A percentile compares a stretch with the other conserved stretches of the same genome.
These are phyloP conservation scores for Aphidius gifuensis DNA, from an alignment of 1,140 invertebrate species.

Conservation along the genomic window DNA sequence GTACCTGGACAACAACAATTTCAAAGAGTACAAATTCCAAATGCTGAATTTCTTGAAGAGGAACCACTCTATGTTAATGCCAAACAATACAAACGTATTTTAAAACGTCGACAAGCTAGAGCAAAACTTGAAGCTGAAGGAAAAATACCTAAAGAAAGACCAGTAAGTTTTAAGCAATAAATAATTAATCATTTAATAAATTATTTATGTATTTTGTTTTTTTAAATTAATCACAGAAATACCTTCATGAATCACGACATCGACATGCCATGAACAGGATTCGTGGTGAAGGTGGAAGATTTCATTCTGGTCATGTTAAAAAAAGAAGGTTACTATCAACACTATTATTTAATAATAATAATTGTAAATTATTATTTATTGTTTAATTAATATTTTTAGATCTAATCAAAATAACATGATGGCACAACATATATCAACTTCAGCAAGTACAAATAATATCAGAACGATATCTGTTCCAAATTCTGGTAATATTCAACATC, in stretches of 20 bases:
- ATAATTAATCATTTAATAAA: neutral
- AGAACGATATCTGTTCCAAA: slow-evolving; percentile 40
- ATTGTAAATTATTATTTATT: neutral
- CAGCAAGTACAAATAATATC: slow-evolving; percentile 36
- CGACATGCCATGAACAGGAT: slow-evolving; percentile 97
- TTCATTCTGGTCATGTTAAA: slow-evolving; percentile 76
- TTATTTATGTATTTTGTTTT: too few species aligned
- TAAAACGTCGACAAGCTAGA: slow-evolving; percentile 84
- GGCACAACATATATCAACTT: slow-evolving; percentile 37
- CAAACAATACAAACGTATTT: slow-evolving; percentile 93
- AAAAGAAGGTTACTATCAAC: slow-evolving; percentile 55
- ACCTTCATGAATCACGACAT: slow-evolving; percentile 97
- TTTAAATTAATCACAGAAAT: slow-evolving; percentile 70
- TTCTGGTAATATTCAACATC: slow-evolving; percentile 38
- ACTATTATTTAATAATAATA: slow-evolving; percentile 18
- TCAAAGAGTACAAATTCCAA: slow-evolving; percentile 64
- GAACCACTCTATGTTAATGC: slow-evolving; percentile 97
- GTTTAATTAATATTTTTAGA: slow-evolving; percentile 12
- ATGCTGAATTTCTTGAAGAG: slow-evolving; percentile 78
- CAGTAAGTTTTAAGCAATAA: slow-evolving; percentile 59
- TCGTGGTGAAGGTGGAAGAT: slow-evolving; percentile 93
- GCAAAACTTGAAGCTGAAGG: slow-evolving; percentile 89
- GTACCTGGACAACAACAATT: slow-evolving; percentile 62
- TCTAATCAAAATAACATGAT: slow-evolving; percentile 35
- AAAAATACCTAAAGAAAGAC: slow-evolving; percentile 94